These are phyloP conservation scores for Pygmarrhopalites habei DNA, from an alignment of 1,140 invertebrate genomes.

Conservation along the genomic window DNA sequence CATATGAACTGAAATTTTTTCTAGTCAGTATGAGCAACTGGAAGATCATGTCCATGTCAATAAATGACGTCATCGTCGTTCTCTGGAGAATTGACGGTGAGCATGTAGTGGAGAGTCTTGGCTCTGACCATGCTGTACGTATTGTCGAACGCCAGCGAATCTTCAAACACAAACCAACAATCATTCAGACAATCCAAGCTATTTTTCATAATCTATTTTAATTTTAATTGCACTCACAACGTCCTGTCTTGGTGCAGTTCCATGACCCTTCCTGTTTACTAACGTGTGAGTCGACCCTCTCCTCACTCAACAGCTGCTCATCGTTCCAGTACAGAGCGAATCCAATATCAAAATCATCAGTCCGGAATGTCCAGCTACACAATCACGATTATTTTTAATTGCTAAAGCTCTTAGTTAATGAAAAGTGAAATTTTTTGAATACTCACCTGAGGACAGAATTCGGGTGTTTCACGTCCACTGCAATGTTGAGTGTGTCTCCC, in stretches of 20 bases:
- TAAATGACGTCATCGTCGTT: constrained; percentile 10
- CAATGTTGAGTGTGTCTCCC: constrained; percentile 23
- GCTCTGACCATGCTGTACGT: constrained; percentile 68
- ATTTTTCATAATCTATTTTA: neutral
- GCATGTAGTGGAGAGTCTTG: constrained; percentile 69
- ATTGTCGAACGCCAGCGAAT: constrained; percentile 83
- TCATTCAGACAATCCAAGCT: neutral
- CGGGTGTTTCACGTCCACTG: constrained; percentile 22
- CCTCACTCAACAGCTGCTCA: constrained; percentile 58
- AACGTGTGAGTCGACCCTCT: constrained; percentile 65
- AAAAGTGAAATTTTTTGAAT: too few species aligned
- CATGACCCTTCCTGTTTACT: constrained; percentile 69
- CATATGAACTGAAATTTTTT: too few species aligned
- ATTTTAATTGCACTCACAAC: constrained; percentile 56
- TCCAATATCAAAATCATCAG: constrained; percentile 79
- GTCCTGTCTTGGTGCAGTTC: constrained; percentile 63
- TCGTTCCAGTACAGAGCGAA: constrained; percentile 64
- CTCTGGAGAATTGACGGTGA: constrained; percentile 19
- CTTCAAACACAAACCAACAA: constrained; percentile 50
- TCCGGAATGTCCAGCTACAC: constrained; percentile 77
- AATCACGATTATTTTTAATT: neutral
- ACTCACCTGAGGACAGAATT: constrained; percentile 23
- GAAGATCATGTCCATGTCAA: too few species aligned
- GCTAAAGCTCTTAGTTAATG: neutral
- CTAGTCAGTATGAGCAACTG: too few species aligned